Conservation (phyloP, 2,113 vertebrate species). For the Oryzias woworae region DNA sequence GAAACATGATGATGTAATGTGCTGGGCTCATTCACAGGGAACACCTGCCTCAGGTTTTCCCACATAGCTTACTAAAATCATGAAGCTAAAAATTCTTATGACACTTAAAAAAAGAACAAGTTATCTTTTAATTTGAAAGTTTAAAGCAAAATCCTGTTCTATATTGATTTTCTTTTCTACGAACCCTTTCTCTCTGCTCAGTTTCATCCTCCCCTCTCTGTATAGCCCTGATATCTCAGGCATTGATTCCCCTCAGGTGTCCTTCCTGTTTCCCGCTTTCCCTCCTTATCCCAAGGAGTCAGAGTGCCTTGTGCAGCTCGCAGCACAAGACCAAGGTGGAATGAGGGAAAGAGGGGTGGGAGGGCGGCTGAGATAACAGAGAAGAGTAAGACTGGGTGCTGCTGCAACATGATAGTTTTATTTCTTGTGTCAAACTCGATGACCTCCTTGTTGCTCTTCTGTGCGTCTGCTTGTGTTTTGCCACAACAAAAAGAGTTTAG, state of each 20-base stretch:
- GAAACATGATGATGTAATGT: conserved; percentile 56
- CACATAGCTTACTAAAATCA: conserved; percentile 52
- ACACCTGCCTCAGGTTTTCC: conserved; percentile 20
- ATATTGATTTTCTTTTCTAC: conserved; percentile 70
- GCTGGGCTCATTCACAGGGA: conserved; percentile 41
- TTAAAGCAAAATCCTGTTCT: conserved; percentile 57
- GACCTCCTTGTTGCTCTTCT: conserved; percentile 67
- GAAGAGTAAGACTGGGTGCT: conserved; percentile 74
- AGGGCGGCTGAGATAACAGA: conserved; percentile 73
- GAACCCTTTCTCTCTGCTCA: conserved; percentile 54
- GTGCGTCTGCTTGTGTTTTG: conserved; percentile 24
- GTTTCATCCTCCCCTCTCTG: conserved; percentile 45
- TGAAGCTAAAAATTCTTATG: conserved; percentile 1
- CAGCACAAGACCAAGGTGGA: conserved; percentile 58
- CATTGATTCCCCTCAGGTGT: conserved; percentile 81
- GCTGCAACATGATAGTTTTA: conserved; percentile 74
- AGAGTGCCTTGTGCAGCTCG: conserved; percentile 65
- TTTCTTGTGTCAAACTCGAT: conserved; percentile 73
- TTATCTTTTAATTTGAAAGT: conserved; percentile 49
- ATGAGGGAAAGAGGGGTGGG: conserved; percentile 32
- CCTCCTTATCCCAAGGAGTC: conserved; percentile 73
- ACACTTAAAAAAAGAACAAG: conserved; percentile 19
- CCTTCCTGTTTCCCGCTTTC: conserved; percentile 80
- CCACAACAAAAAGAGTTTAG: conserved; percentile 8
- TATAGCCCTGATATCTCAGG: conserved; percentile 78